These are phyloP conservation scores for Lepidonotus clava DNA, from an alignment of 2,888 invertebrate species.

Conservation along the genomic window DNA sequence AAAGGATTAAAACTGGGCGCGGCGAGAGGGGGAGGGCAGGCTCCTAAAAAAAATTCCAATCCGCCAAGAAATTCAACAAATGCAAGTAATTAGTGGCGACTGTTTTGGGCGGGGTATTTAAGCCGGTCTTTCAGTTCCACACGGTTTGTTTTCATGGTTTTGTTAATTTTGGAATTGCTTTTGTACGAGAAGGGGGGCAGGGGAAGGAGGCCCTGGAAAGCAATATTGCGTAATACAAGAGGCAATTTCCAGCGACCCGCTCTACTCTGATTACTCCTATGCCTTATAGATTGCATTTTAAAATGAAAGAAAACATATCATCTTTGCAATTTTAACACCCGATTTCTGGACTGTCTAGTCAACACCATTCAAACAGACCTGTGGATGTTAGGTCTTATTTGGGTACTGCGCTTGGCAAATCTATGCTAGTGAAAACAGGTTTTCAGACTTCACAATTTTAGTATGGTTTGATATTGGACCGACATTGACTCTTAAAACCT, in stretches of 20 bases:
- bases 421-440: too few species aligned
- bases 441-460: too few species aligned
- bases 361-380: too few species aligned
- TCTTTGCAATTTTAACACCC: too few species aligned
- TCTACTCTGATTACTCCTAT: not conserved
- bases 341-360: too few species aligned
- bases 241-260: not conserved
- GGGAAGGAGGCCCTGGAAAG: not conserved
- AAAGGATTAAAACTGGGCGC: slow-evolving; percentile 6
- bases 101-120: slow-evolving; percentile 20
- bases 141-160: slow-evolving; percentile 26
- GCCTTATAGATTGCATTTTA: too few species aligned
- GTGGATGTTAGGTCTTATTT: too few species aligned
- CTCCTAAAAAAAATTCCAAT: not conserved
- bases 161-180: slow-evolving; percentile 28
- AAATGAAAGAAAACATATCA: too few species aligned
- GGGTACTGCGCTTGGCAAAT: too few species aligned
- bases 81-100: not conserved
- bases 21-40: not conserved
- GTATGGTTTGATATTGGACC: too few species aligned
- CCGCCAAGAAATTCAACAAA: slow-evolving; percentile 14
- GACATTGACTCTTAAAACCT: too few species aligned
- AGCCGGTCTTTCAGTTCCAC: not conserved
- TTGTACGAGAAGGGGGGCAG: not conserved
- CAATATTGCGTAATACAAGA: slow-evolving; percentile 4